Evolutionary conservation across 2,888 invertebrate species (phyloP).

Genomic region (Apodemia zela): DNA sequence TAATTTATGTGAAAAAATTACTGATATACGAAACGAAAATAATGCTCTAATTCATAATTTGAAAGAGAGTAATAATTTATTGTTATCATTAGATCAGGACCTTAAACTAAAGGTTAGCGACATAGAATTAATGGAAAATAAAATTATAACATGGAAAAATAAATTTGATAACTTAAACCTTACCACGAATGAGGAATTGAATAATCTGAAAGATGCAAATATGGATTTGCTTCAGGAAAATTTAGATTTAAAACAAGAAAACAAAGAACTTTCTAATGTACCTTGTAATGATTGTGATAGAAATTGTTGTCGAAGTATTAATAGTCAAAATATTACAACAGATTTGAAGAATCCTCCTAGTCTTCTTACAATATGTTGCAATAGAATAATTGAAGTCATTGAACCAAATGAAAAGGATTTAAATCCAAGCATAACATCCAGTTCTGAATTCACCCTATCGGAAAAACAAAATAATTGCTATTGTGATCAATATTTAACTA

Average conservation of each 20-base stretch:
- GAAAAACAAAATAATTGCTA: slow-evolving; percentile 35
- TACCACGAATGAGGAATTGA: neutral
- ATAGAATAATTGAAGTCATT: slow-evolving; percentile 50
- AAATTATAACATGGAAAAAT: slow-evolving; percentile 46
- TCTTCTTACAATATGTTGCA: slow-evolving; percentile 57
- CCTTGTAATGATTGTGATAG: neutral
- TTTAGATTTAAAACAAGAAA: neutral
- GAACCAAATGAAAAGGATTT: slow-evolving; percentile 42
- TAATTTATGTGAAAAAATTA: slow-evolving; percentile 37
- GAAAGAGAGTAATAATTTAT: slow-evolving; percentile 37
- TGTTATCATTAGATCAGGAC: slow-evolving; percentile 46
- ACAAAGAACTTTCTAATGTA: neutral
- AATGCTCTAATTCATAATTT: slow-evolving; percentile 41
- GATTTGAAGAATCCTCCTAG: slow-evolving; percentile 47
- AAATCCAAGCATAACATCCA: slow-evolving; percentile 32
- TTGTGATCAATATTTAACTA: slow-evolving; percentile 29
- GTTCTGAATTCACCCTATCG: slow-evolving; percentile 23
- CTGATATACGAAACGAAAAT: slow-evolving; percentile 39
- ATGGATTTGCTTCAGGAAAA: slow-evolving; percentile 24
- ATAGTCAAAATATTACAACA: neutral
- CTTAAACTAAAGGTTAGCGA: slow-evolving; percentile 46
- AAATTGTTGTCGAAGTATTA: neutral
- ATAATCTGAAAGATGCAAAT: neutral
- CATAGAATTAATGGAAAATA: slow-evolving; percentile 46
- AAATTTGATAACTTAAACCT: slow-evolving; percentile 38